Percentiles rank a stretch among this genome's conserved stretches.
These are phyloP conservation scores for Lycia hirtaria DNA, from an alignment of 2,888 invertebrate species.

Conservation along the genomic window DNA sequence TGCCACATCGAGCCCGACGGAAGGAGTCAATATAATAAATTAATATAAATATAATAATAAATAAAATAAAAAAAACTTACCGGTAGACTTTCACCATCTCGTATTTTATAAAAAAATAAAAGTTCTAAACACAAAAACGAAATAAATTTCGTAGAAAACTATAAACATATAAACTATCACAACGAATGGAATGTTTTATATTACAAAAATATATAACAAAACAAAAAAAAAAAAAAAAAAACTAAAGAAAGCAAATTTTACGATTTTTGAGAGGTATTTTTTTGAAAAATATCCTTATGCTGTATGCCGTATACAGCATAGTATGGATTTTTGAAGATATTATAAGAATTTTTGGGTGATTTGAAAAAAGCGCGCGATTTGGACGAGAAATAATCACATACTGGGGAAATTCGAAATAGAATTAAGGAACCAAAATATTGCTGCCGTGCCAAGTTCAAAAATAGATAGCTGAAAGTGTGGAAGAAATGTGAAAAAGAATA, in stretches of 20 bases:
- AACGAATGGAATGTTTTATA: constrained; percentile 67
- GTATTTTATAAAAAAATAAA: constrained; percentile 45
- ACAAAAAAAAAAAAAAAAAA: constrained; percentile 38
- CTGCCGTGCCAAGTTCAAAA: constrained; percentile 66
- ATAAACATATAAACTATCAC: constrained; percentile 58
- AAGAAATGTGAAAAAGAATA: neutral
- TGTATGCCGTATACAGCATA: constrained; percentile 75
- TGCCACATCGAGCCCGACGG: too few relatives aligned
- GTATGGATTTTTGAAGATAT: constrained; percentile 47
- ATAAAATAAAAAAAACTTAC: constrained; percentile 51
- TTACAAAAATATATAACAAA: too few relatives aligned
- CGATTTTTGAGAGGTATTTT: constrained; percentile 65
- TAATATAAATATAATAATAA: neutral
- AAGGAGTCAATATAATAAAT: too few relatives aligned
- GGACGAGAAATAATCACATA: constrained; percentile 45
- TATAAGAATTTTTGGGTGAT: constrained; percentile 41
- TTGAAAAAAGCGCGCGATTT: constrained; percentile 48
- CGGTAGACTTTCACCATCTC: constrained; percentile 68
- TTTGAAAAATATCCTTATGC: constrained; percentile 61
- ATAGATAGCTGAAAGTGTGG: constrained; percentile 49
- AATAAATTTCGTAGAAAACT: constrained; percentile 47
- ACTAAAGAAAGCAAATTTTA: constrained; percentile 40
- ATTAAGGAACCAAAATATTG: constrained; percentile 56
- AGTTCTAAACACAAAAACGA: constrained; percentile 44
- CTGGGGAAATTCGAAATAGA: constrained; percentile 50